Base-by-base conservation (phyloP, 1,140 invertebrate species). In the Drosophila watanabei region DNA sequence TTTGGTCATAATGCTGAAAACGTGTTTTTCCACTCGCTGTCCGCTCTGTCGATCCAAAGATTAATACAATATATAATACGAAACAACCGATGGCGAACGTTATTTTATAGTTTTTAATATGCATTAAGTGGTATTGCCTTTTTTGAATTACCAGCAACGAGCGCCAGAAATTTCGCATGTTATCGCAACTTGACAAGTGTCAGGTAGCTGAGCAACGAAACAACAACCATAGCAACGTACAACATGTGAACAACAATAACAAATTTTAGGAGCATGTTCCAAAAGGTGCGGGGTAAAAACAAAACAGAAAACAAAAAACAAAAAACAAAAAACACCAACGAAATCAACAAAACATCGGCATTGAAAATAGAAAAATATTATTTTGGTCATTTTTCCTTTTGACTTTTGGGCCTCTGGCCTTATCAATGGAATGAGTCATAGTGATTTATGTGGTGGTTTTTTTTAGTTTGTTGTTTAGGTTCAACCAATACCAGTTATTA, bases 111-210 rank as follows among this genome's bases (percentile, higher is more conserved):
- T 81, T 81, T 84, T 89, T 86, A 90, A 90, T 90, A 90, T 90
- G 86, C 86, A 90, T 68, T 75, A 79, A 89, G 79, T 82, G 71
- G 86, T 86, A 78, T 90, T 86, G 75, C 86, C 86, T 80, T 90
- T 77, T 90, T 69, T 30, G 70, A 39, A 46, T 46, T 18, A 70
- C 57, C 62, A 71, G 48, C 48, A 49, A 4, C 48, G 18, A 35
- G 35, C 18, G 64, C 60, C 78, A 85, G 79, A 89, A 71, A 89
- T 85, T 85, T 89, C 86, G 86, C 86, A 89, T 86, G 86, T 89
- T 89, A 90, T 89, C 86, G 86, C 81, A 68, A 62, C 54, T 66
- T 88, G 84, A 84, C 84, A 88, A 88, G 85, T 89, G 81, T 79
- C 85, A 88, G 65, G 77, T 80, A 84, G 62, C 64, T 61, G 45